phyloP scores from a whole-genome alignment of 2,888 invertebrate genomes.

The Drosophila falleni region DNA sequence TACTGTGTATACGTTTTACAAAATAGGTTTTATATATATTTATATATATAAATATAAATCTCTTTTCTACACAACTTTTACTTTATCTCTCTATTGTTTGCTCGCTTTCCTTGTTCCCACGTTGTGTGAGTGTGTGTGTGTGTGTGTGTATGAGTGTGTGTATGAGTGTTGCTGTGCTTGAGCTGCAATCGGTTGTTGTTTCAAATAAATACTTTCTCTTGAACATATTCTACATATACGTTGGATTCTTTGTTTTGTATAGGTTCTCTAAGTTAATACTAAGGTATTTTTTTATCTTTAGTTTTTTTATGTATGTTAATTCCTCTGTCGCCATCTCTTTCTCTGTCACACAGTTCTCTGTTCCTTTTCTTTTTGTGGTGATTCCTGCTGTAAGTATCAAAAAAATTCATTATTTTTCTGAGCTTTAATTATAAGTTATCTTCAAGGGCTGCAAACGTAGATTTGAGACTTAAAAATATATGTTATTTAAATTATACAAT shows the following conservation, averaged over 20 bases:
- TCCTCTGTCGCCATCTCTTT: conserved; percentile 1
- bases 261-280: conserved; percentile 41
- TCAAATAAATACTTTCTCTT: conserved; percentile 42
- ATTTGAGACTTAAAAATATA: no score
- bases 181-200: conserved; percentile 14
- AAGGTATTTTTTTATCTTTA: conserved; percentile 10
- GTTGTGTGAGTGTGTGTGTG: conserved; percentile 33
- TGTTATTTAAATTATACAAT: no score
- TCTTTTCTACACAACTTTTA: conserved; percentile 11
- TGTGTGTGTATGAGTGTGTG: conserved; percentile 14
- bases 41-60: conserved; percentile 10
- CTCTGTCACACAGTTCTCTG: conserved; percentile 1
- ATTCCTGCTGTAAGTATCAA: conserved; percentile 24
- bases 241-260: neutral
- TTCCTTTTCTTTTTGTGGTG: conserved; percentile 3
- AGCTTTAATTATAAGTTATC: neutral
- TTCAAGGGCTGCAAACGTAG: neutral
- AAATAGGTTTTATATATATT: conserved; percentile 55
- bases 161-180: conserved; percentile 5
- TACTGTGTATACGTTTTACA: conserved; percentile 66
- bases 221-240: conserved; percentile 6
- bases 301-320: conserved; percentile 12
- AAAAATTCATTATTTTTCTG: neutral
- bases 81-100: conserved; percentile 5
- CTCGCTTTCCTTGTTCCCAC: conserved; percentile 45